phyloP scores from a whole-genome alignment of 2,113 vertebrate genomes.

The Rhodinocichla rosea region DNA sequence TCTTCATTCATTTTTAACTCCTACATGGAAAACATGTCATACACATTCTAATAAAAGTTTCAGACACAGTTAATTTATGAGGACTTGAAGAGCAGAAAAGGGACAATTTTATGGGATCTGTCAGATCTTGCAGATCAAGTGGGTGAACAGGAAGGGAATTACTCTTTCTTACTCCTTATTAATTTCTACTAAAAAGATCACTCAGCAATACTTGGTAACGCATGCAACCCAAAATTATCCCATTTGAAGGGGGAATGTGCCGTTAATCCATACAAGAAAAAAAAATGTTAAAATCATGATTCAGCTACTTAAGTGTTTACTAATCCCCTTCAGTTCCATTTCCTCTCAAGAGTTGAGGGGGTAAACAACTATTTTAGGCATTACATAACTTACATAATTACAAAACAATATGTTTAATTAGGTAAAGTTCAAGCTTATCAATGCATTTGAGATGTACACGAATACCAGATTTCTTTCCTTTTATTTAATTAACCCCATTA shows the following conservation, averaged over 20 bases:
- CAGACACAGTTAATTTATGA: background rate
- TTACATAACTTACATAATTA: background rate
- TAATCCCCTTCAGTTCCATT: background rate
- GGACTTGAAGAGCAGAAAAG: background rate
- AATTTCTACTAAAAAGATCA: background rate
- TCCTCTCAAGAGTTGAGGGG: background rate
- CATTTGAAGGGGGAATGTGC: background rate
- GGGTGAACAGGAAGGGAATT: background rate
- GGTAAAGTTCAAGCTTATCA: background rate
- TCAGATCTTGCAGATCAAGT: background rate
- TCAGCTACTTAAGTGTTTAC: background rate
- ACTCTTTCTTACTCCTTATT: background rate
- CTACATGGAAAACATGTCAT: background rate
- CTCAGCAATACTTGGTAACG: background rate
- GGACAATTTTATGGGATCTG: background rate
- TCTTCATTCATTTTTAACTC: background rate
- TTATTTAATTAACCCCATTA: constrained; percentile 71
- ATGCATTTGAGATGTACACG: background rate
- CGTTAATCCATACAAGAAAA: background rate
- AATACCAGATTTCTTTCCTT: constrained; percentile 28
- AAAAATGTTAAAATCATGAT: background rate
- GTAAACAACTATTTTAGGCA: background rate
- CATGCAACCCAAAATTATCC: background rate
- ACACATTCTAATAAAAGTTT: background rate
- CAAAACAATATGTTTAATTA: background rate